These are phyloP conservation scores for Microchirus variegatus DNA, from an alignment of 2,797 vertebrate genomes.

Conservation along the genomic window DNA sequence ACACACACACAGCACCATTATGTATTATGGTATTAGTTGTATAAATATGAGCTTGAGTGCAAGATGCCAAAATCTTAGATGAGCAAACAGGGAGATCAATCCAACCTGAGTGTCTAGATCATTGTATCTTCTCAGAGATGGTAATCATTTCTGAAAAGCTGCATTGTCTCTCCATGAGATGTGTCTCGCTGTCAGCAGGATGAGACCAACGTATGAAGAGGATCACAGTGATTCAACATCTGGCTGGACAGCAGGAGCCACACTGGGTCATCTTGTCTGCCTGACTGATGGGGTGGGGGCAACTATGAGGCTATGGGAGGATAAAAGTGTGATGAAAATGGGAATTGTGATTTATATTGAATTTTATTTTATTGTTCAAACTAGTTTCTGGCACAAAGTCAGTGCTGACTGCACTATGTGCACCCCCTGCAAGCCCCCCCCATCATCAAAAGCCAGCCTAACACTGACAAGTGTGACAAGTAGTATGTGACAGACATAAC, in stretches of 20 bases:
- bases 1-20: not conserved
- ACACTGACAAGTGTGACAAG: too few relatives aligned
- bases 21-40: too few relatives aligned
- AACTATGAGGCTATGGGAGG: too few relatives aligned
- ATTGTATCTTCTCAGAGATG: not conserved
- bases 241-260: conserved; percentile 47
- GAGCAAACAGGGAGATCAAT: not conserved
- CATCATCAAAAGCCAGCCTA: too few relatives aligned
- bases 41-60: too few relatives aligned
- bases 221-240: conserved; percentile 44
- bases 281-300: not conserved
- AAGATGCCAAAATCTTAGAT: not conserved
- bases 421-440: too few relatives aligned
- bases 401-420: too few relatives aligned
- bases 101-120: not conserved
- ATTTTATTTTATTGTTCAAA: too few relatives aligned
- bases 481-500: too few relatives aligned
- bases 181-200: conserved; percentile 2
- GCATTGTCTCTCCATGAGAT: not conserved
- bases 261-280: conserved; percentile 55
- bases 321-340: too few relatives aligned
- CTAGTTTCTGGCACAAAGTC: too few relatives aligned
- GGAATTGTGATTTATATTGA: too few relatives aligned
- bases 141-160: not conserved
- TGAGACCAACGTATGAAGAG: conserved; percentile 21